Base-by-base conservation (phyloP, 2,888 invertebrate genomes). In the Glyphotaelius pellucidus region DNA sequence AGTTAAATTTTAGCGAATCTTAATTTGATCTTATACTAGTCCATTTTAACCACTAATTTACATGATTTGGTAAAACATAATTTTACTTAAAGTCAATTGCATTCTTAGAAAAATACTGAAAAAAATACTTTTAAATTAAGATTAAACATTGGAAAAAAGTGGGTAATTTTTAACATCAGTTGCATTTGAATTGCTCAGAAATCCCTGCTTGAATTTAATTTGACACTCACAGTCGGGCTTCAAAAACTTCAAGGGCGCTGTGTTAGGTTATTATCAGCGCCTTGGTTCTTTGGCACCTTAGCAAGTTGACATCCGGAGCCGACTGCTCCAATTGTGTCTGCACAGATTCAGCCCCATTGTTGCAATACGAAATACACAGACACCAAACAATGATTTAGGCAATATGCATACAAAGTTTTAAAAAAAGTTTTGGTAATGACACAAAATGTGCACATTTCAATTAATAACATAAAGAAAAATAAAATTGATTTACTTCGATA, bases 381-480 rank as follows among this genome's bases (percentile, higher is more conserved):
- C 12, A 7, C 42, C 14, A 19, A 67, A 67, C 2, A 25, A 25
- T 9, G 9, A 67, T 67, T 67, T 67, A 9, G 25, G 67, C 67
- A 67, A 67, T 67, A 67, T 67, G 67, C 67, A 25, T 9, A 67
- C 9, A 67, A 67, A 67, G 2, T 67, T 9, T n/a, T 0, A 19
- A 52, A 52, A 52, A 52, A 52, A 19, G 19, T 52, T 15, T 19
- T 19, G 52, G 4, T 15, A 52, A 52, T 52, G 19, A 52, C 52
- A 52, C 15, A 52, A 19, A 52, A 52, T 19, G 19, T 52, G 19
- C 52, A 25, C 7, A 67, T 67, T 67, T 67, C 67, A 67, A 67
- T 67, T 67, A n/a, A n/a, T n/a, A n/a, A n/a, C n/a, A n/a, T 67
- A 67, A 67, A 67, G 67, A 67, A n/a, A 67, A 67, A 67, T 67